These are phyloP conservation scores for Drosophila parabipectinata DNA, from an alignment of 1,140 invertebrate species.

Conservation along the genomic window DNA sequence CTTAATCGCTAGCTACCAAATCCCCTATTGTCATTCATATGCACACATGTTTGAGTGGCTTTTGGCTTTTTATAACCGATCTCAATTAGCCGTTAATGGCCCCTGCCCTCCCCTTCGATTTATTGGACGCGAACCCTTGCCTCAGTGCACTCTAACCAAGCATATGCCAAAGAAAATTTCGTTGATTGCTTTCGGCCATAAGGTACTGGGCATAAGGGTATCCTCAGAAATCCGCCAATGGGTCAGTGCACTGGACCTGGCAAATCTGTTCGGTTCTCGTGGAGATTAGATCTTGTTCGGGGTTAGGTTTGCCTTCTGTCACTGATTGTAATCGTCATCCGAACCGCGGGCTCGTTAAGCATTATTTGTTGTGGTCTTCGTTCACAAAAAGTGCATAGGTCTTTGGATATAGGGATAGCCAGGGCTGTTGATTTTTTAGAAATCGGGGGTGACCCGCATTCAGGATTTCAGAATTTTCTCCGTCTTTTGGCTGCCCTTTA, in stretches of 20 bases:
- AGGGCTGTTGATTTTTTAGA: conserved; percentile 44
- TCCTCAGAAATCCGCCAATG: conserved; percentile 54
- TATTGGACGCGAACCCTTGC: conserved; percentile 14
- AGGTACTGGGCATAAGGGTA: conserved; percentile 24
- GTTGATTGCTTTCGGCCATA: conserved; percentile 65
- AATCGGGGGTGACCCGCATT: conserved; percentile 71
- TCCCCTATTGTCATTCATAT: conserved; percentile 29
- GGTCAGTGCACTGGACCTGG: conserved; percentile 36
- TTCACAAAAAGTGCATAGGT: conserved; percentile 57
- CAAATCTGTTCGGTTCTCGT: conserved; percentile 43
- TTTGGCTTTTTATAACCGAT: conserved; percentile 40
- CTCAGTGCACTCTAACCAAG: conserved; percentile 51
- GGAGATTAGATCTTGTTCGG: conserved; percentile 44
- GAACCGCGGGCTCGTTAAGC: conserved; percentile 69
- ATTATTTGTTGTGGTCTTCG: conserved; percentile 58
- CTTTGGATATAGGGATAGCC: conserved; percentile 47
- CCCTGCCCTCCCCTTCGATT: conserved; percentile 9
- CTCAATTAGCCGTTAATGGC: conserved; percentile 58
- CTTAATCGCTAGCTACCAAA: conserved; percentile 25
- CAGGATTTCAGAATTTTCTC: conserved; percentile 28
- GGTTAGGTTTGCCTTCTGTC: conserved; percentile 67
- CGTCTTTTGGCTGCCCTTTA: conserved; percentile 58
- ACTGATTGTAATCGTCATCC: conserved; percentile 70
- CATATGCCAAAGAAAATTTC: conserved; percentile 66
- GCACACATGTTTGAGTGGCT: conserved; percentile 30